A percentile compares a stretch with the other conserved stretches of the same genome.
phyloP scores from a whole-genome alignment of 2,888 invertebrate species.

The Teleogryllus oceanicus region DNA sequence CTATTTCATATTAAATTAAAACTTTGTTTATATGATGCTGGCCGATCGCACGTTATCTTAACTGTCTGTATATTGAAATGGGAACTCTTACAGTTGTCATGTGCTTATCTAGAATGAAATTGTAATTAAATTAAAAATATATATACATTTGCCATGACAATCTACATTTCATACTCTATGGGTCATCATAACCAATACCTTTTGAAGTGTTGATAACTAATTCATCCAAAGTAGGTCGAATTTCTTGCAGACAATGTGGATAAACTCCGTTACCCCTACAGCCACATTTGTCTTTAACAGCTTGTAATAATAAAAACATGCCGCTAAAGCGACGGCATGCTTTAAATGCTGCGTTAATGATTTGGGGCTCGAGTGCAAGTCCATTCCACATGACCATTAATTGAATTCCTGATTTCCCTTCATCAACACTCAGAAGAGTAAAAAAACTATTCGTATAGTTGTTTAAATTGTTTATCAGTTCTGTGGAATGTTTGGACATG shows the following conservation, averaged over 20 bases:
- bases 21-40: too few species aligned
- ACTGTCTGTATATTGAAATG: neutral
- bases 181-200: constrained; percentile 95
- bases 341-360: constrained; percentile 78
- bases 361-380: constrained; percentile 89
- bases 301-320: constrained; percentile 88
- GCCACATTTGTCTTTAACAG: constrained; percentile 86
- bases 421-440: constrained; percentile 82
- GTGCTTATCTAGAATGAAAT: too few species aligned
- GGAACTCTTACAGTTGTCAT: neutral
- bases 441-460: constrained; percentile 79
- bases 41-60: too few species aligned
- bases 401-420: constrained; percentile 88
- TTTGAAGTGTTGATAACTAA: constrained; percentile 91
- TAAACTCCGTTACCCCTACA: constrained; percentile 70
- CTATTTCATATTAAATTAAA: too few species aligned
- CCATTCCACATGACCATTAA: constrained; percentile 88
- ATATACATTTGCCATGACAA: neutral
- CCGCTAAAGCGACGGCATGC: constrained; percentile 92
- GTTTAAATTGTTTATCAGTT: constrained; percentile 85
- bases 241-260: constrained; percentile 84
- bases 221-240: constrained; percentile 87
- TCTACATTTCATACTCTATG: constrained; percentile 73
- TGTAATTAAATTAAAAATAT: constrained; percentile 11
- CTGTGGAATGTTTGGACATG: constrained; percentile 46